Evolutionary conservation across 2,797 vertebrate genomes (phyloP).

Genomic region (Centroberyx gerrardi): DNA sequence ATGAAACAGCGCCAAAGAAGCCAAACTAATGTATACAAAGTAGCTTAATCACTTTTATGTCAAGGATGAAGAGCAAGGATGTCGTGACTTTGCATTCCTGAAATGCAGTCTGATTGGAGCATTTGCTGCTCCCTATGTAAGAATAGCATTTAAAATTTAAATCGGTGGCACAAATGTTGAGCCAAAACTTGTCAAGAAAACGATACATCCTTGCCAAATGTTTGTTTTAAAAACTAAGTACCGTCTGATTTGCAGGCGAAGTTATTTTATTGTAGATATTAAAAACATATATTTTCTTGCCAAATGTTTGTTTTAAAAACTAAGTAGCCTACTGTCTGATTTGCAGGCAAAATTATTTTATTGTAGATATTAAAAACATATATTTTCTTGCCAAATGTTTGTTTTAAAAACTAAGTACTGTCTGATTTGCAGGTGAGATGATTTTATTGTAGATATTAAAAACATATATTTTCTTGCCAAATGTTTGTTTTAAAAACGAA

Average conservation of each 20-base stretch:
- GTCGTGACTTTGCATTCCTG: conserved; percentile 14
- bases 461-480: no score
- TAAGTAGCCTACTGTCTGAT: no score
- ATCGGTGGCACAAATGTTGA: not conserved
- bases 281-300: not conserved
- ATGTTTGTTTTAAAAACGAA: no score
- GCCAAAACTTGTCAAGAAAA: not conserved
- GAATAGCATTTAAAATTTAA: not conserved
- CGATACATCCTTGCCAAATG: not conserved
- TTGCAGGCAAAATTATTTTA: no score
- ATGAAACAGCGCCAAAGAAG: not conserved
- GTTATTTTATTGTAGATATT: not conserved
- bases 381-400: not conserved
- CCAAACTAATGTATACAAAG: not conserved
- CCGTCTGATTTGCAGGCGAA: not conserved
- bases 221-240: not conserved
- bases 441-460: not conserved
- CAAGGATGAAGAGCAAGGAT: conserved; percentile 5
- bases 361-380: no score
- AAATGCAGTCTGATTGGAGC: not conserved
- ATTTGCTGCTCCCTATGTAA: not conserved
- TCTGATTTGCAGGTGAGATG: not conserved
- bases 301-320: not conserved
- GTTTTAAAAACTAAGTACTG: not conserved
- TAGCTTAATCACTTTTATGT: not conserved